Evolutionary conservation across 2,888 invertebrate genomes (phyloP).

Genomic region (Stenurella melanura): DNA sequence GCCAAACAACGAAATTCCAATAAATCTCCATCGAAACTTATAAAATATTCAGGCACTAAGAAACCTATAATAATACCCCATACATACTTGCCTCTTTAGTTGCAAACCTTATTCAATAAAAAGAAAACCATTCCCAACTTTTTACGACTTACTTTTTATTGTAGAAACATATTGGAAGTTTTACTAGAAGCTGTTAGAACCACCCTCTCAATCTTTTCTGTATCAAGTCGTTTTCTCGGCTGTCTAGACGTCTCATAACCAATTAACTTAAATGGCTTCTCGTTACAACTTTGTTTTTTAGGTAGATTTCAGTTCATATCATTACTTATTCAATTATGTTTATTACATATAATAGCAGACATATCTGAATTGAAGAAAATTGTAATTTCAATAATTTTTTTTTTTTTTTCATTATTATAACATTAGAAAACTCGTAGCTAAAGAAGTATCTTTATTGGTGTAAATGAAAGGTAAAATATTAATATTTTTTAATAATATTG

Average conservation of each 20-base stretch:
- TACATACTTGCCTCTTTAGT: neutral
- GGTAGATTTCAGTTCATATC: neutral
- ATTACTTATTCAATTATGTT: neutral
- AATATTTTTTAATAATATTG: too few species aligned
- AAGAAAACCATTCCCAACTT: neutral
- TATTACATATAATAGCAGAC: neutral
- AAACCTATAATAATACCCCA: constrained; percentile 3
- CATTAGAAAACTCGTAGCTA: too few species aligned
- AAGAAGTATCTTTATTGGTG: too few species aligned
- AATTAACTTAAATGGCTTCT: constrained; percentile 7
- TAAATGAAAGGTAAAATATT: too few species aligned
- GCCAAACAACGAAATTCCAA: neutral
- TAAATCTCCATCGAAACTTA: neutral
- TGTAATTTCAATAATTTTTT: too few species aligned
- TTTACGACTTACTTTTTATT: constrained; percentile 2
- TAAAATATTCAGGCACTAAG: neutral
- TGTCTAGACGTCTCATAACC: neutral
- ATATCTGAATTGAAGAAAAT: neutral
- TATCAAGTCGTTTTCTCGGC: neutral
- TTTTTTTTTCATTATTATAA: too few species aligned
- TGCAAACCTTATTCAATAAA: constrained; percentile 3
- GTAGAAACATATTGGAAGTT: neutral
- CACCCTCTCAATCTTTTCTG: constrained; percentile 1
- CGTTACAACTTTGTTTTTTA: neutral
- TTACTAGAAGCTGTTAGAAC: neutral